These are phyloP conservation scores for Podiceps cristatus DNA, from an alignment of 2,113 vertebrate genomes.

Conservation along the genomic window DNA sequence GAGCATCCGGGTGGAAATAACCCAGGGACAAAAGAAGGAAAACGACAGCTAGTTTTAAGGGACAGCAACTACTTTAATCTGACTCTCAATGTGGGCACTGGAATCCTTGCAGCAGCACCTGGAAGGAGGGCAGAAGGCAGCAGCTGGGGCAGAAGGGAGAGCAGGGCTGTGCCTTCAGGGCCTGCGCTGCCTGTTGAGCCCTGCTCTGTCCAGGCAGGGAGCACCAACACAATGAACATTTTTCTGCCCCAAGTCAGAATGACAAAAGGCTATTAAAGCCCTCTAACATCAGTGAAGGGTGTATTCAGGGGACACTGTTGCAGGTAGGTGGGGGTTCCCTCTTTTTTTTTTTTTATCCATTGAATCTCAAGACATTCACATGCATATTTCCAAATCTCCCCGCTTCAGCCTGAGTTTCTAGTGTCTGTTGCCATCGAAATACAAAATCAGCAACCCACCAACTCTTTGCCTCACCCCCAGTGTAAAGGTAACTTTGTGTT, in stretches of 20 bases:
- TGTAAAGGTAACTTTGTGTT: background rate
- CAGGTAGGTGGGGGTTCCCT: background rate
- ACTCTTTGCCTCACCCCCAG: too few species aligned
- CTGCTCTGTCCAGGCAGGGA: background rate
- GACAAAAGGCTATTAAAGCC: background rate
- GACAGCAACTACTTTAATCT: background rate
- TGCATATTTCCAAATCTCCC: background rate
- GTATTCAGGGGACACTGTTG: background rate
- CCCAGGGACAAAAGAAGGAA: background rate
- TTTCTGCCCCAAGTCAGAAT: background rate
- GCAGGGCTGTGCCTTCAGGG: background rate
- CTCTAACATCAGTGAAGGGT: background rate
- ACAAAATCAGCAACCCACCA: background rate
- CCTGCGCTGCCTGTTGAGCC: background rate
- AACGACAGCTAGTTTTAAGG: background rate
- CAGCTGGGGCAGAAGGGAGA: background rate
- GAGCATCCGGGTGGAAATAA: background rate
- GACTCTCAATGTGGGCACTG: accelerated
- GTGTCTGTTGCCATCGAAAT: background rate
- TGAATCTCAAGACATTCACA: background rate
- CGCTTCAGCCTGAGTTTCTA: background rate
- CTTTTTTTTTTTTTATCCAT: background rate
- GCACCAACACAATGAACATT: background rate
- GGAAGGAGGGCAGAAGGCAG: background rate
- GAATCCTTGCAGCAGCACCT: background rate